Base-by-base conservation (phyloP, 2,888 invertebrate species). In the Automeris io region DNA sequence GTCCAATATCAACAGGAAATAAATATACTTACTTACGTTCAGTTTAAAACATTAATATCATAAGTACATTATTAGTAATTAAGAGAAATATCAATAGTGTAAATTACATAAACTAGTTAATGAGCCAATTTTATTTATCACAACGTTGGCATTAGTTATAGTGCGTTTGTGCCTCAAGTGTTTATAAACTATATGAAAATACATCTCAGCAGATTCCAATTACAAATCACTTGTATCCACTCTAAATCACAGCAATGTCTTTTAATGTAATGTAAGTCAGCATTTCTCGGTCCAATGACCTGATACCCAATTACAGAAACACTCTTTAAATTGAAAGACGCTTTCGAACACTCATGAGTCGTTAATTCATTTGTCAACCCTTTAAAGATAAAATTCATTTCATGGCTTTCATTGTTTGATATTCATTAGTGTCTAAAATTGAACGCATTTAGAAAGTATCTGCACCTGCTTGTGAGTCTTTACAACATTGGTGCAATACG, bases 81-180 rank as follows among this genome's bases (percentile, higher is more conserved):
- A 46, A 42, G 48, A 49, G 50, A 48, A 54, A 52, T 49, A 54
- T 42, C 40, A 42, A 40, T 42, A 12, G 29, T 39, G 44, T 39
- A 42, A 41, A 60, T 49, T 51, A 43, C 42, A 51, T 49, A 51
- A 46, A 40, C 52, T 61, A 63, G 35, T 44, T 47, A 54, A 59
- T 55, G 48, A 61, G 62, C 54, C 42, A 49, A 56, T 58, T 57
- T 70, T 70, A 72, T 73, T 72, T 70, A 72, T 73, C 73, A 70
- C 69, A 70, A 63, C 16, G 53, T 65, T 61, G 48, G 57, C 55
- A 60, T 61, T 54, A 49, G 62, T 51, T 54, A 47, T 48, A 59
- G 55, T 60, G 48, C 53, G 45, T 47, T 34, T 49, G 41, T 35
- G 18, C 23, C 23, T 34, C 5, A 16, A 24, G 11, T 25, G 22